Base-by-base conservation (phyloP, 2,113 vertebrate species). In the Dendropsophus ebraccatus region DNA sequence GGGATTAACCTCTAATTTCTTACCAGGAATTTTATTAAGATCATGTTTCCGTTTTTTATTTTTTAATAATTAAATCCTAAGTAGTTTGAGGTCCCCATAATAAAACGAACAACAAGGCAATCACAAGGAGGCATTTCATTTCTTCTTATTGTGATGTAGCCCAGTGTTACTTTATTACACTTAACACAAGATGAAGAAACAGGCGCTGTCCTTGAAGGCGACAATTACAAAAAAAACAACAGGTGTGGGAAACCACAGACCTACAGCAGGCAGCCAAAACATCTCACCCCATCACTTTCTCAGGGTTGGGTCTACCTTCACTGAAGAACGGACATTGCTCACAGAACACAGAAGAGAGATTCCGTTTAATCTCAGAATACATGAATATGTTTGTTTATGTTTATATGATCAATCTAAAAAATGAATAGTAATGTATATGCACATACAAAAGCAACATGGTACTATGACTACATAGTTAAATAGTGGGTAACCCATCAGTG, bases 181-280 rank as follows among this genome's bases (percentile, higher is more conserved):
- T 35, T 11, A 78, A 32, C 54, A 79, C 12, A 21, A 25, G 77
- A 79, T 4, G n/a, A 23, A 23, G 32, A 62, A 80, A 80, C 54
- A 62, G 12, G 21, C 17, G 14, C 5, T 17, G n/a, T 50, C 47
- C 25, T 49, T 67, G 58, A 67, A 84, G 37, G 56, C 21, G 69
- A 82, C 45, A 70, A 82, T 67, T 28, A 52, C 23, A 82, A 14
- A n/a, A 81, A 81, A 67, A 45, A 41, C 45, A 84, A 84, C 83
- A 84, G 72, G 83, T 84, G 83, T 41, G 73, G 56, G 73, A 77
- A 84, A 77, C 78, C 74, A 35, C 56, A 65, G 56, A 81, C 56
- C 78, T 65, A 65, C 77, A 47, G n/a, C 56, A 81, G 58, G 56
- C 56, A 81, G 62, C 19, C 80, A 67, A 67, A 65, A 62, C 56